These are phyloP conservation scores for Mus musculus DNA, from an alignment of 2,113 vertebrate genomes.

Conservation along the genomic window DNA sequence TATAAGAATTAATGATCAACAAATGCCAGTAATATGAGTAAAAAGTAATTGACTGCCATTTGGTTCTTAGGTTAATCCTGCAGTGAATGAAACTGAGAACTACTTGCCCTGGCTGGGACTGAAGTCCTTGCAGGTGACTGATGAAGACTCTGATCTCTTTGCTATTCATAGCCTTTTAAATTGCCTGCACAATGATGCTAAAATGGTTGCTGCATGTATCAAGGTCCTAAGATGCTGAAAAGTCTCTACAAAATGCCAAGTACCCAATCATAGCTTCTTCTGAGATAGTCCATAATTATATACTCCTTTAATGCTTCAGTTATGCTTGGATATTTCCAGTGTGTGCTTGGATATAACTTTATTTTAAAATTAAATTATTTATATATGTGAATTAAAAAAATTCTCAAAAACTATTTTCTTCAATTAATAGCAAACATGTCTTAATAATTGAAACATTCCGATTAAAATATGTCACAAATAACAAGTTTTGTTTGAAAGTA, in stretches of 20 bases:
- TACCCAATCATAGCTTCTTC: neutral
- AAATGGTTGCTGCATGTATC: constrained; percentile 12
- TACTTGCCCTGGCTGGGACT: constrained; percentile 83
- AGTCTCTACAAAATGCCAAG: constrained; percentile 76
- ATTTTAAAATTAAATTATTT: constrained; percentile 1
- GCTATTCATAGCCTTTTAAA: constrained; percentile 86
- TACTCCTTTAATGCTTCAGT: constrained; percentile 1
- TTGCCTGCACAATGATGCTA: constrained; percentile 81
- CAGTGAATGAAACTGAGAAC: constrained; percentile 78
- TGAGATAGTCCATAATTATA: constrained; percentile 9
- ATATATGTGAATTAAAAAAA: constrained; percentile 1
- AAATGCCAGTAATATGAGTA: neutral
- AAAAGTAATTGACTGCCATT: neutral
- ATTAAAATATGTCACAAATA: constrained; percentile 15
- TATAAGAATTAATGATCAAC: neutral
- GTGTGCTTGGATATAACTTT: neutral
- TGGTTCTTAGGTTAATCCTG: constrained; percentile 81
- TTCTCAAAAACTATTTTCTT: neutral
- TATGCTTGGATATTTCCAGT: neutral
- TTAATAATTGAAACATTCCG: neutral
- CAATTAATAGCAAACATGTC: constrained; percentile 9
- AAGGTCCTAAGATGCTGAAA: constrained; percentile 86
- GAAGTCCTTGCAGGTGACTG: constrained; percentile 80
- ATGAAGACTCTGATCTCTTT: constrained; percentile 85
- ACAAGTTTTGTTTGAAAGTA: neutral